Evolutionary conservation across 2,888 invertebrate species (phyloP), one percentile per base, ranked within the genome.

Genomic region (Brachylomia viminalis): DNA sequence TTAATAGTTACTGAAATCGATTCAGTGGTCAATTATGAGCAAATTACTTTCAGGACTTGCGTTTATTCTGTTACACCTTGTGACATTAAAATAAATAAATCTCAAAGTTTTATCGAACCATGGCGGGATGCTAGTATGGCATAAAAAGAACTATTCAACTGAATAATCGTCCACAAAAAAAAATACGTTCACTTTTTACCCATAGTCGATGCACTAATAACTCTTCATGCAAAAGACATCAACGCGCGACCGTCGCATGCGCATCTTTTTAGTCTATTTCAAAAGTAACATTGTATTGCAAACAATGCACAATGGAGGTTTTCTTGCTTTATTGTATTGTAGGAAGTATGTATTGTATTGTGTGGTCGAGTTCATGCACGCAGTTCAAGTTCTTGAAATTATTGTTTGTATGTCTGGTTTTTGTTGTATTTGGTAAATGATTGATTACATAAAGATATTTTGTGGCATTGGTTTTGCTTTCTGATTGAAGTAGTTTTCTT

Each of bases 251-350:
- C 77, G 17, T 20, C 76, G 80, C 75, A 17, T 66, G 79, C 80
- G 72, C 86, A 86, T 85, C 83, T 88, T 87, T 90, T 91, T 89
- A 87, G 79, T 78, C 72, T 65, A 75, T 83, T 89, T 87, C 78
- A 84, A 82, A 86, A 82, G 85, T 75, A 86, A 87, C 85, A 83
- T 77, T 77, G 84, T 83, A 59, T 83, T 68, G 54, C n/a, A 81
- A 82, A 92, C 92, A 92, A 92, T 92, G 88, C 78, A 92, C 92
- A 92, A 92, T 92, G 79, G 86, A 56, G 76, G 71, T 76, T 80
- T 88, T 89, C 86, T 90, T 90, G 84, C 42, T 59, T 61, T 86
- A 80, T 82, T 83, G 79, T 87, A 83, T 80, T 82, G 79, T 86
- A 84, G 91, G 90, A 91, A 90, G 87, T 87, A 76, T 85, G 75